phyloP scores from a whole-genome alignment of 2,888 invertebrate species.

The Tupiocoris notatus region DNA sequence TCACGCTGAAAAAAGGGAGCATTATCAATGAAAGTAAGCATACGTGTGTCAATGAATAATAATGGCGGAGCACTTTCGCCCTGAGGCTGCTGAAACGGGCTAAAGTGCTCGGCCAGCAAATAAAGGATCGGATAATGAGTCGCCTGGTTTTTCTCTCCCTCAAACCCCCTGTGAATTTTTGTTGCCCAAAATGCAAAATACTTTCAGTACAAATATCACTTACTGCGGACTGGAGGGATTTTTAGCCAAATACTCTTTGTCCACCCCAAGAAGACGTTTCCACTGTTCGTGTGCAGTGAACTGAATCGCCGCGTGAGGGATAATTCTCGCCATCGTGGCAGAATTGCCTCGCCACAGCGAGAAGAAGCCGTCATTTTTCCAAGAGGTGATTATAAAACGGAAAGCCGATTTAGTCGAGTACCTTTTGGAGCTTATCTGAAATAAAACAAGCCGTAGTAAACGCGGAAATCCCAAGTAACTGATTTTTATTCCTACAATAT shows the following conservation, averaged over 20 bases:
- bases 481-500: too few relatives aligned
- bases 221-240: conserved; percentile 12
- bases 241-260: conserved; percentile 52
- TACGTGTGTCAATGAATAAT: too few relatives aligned
- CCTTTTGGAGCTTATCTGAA: conserved; percentile 61
- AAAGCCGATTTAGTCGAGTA: conserved; percentile 73
- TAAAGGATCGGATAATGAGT: too few relatives aligned
- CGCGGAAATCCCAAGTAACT: too few relatives aligned
- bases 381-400: conserved; percentile 66
- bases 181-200: too few relatives aligned
- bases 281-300: conserved; percentile 98
- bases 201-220: not conserved
- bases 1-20: conserved; percentile 48
- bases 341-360: conserved; percentile 97
- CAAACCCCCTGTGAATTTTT: too few relatives aligned
- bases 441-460: too few relatives aligned
- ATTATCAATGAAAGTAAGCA: too few relatives aligned
- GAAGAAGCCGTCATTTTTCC: conserved; percentile 72
- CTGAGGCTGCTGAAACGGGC: too few relatives aligned
- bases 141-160: too few relatives aligned
- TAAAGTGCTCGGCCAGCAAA: too few relatives aligned
- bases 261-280: conserved; percentile 76
- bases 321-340: conserved; percentile 94
- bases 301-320: conserved; percentile 97
- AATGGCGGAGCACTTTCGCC: too few relatives aligned